Conservation (phyloP, 2,113 vertebrate species). For the Psittacula cyanocephala region DNA sequence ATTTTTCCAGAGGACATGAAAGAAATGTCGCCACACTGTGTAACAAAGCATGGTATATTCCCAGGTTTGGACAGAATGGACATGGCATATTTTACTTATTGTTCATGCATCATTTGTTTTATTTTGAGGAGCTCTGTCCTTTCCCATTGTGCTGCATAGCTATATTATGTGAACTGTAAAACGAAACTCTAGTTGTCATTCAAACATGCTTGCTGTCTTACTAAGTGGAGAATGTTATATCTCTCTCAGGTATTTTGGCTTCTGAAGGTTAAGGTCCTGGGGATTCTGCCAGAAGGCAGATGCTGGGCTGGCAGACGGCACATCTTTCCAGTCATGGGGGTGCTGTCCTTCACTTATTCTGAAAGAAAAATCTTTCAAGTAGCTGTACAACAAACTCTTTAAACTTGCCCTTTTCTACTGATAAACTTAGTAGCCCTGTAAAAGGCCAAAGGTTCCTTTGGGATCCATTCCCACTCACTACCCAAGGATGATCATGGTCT, state of each 20-base stretch:
- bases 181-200: not conserved
- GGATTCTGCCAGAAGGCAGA: constrained; percentile 47
- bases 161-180: not conserved
- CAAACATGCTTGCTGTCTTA: not conserved
- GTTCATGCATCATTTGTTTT: not conserved
- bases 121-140: not conserved
- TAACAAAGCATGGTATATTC: not conserved
- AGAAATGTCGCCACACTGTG: not conserved
- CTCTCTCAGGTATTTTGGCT: not conserved
- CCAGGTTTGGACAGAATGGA: not conserved
- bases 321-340: not conserved
- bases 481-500: not conserved
- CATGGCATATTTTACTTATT: not conserved
- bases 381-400: not conserved
- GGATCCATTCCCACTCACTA: not conserved
- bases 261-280: constrained; percentile 25
- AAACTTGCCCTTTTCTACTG: not conserved
- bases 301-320: not conserved
- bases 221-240: not conserved
- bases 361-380: not conserved
- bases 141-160: not conserved
- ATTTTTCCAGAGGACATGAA: not conserved
- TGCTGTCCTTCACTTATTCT: not conserved
- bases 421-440: not conserved
- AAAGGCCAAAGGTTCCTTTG: not conserved